Evolutionary conservation across 2,888 invertebrate genomes (phyloP), one percentile per base, ranked within the genome.

Genomic region (Coenonympha glycerion): DNA sequence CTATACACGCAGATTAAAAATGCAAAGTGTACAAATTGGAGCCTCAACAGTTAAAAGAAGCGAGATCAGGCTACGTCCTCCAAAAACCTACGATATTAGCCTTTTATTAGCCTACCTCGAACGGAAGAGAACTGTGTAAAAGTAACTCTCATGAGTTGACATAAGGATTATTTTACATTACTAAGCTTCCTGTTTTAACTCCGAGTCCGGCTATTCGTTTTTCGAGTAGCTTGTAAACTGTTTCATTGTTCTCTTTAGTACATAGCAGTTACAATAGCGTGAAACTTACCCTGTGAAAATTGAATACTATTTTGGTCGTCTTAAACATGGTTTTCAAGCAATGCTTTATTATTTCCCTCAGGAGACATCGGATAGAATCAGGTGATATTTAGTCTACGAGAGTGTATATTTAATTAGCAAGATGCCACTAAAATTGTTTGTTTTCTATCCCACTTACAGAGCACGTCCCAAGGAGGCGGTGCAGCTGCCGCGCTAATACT

Each of bases 31-130:
- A 28, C 24, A 18, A 41, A 41, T 41, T 41, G 41, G 16, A 26
- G 18, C 41, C 18, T 28, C 41, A 26, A 28, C 16, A 3, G 41
- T 26, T 24, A 41, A 41, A 41, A 24, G 40, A 41, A 41, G 15
- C 28, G 41, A 41, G 26, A 26, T 15, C 41, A 18, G 16, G 28
- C 41, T n/a, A 9, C 18, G 28, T 41, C 41, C 41, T 28, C n/a
- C 24, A 41, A 41, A n/a, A 41, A 41, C 18, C 40, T 41, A 26
- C 26, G 16, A 41, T 26, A 41, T 41, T 41, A 28, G 28, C 26
- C 18, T 41, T 41, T 41, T 41, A 41, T 41, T 41, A 41, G 41
- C 28, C 24, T 18, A 41, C 41, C 28, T 41, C 26, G 26, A 41
- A 26, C 16, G n/a, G 1, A 1, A 24, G 9, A 28, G 3, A 16